Evolutionary conservation across 2,888 invertebrate species (phyloP).

Genomic region (Athetis lepigone): DNA sequence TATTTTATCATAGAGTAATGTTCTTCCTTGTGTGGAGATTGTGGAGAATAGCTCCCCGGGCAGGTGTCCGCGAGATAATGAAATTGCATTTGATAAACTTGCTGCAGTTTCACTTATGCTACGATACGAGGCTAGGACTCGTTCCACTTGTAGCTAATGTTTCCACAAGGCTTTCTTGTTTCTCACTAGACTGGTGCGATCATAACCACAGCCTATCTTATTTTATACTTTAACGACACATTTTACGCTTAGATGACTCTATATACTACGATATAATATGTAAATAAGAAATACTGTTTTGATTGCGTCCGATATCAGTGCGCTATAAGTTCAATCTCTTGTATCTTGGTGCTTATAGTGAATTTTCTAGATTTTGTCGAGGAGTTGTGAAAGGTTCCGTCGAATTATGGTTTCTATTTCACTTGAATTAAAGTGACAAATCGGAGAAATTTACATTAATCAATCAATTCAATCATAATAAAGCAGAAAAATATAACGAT

Average conservation of each 20-base stretch:
- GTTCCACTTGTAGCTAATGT: slow-evolving; percentile 80
- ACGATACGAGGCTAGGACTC: slow-evolving; percentile 77
- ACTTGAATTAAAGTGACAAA: not conserved
- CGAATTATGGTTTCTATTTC: not conserved
- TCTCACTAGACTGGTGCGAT: slow-evolving; percentile 67
- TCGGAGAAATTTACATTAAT: not conserved
- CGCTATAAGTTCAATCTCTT: slow-evolving; percentile 26
- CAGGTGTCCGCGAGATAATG: slow-evolving; percentile 82
- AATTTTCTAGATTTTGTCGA: slow-evolving; percentile 7
- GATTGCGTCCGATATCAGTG: slow-evolving; percentile 53
- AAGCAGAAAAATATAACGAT: too few relatives aligned
- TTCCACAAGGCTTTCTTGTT: slow-evolving; percentile 85
- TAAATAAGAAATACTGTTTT: slow-evolving; percentile 52
- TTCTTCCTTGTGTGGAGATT: slow-evolving; percentile 51
- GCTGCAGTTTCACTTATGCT: slow-evolving; percentile 84
- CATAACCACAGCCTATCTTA: slow-evolving; percentile 67
- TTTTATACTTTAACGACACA: slow-evolving; percentile 66
- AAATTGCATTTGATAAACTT: slow-evolving; percentile 86
- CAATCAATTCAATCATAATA: not conserved
- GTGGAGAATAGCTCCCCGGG: slow-evolving; percentile 60
- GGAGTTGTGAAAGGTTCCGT: not conserved
- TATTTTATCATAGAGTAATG: slow-evolving; percentile 55
- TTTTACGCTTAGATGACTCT: slow-evolving; percentile 65
- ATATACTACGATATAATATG: slow-evolving; percentile 58
- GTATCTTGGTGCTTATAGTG: slow-evolving; percentile 24